phyloP scores from a whole-genome alignment of 1,140 invertebrate species.

The Polyergus mexicanus region DNA sequence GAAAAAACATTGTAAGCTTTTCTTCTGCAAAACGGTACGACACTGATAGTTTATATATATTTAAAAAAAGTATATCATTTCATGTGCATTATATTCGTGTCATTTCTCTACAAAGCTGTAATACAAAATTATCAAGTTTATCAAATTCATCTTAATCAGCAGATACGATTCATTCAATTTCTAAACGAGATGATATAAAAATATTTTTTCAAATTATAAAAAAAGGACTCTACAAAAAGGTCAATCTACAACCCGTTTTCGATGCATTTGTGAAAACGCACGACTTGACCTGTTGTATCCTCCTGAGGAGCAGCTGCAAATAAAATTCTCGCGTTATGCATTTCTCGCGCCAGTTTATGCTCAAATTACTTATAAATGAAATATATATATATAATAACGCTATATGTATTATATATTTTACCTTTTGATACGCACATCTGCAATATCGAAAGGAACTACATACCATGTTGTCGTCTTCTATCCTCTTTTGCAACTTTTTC shows the following conservation, averaged over 20 bases:
- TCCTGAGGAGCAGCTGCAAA: slow-evolving; percentile 78
- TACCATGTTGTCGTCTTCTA: slow-evolving; percentile 82
- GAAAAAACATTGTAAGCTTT: too few relatives aligned
- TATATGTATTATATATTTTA: too few relatives aligned
- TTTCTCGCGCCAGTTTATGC: background rate
- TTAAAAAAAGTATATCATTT: background rate
- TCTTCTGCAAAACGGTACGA: background rate
- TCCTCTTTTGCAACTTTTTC: slow-evolving; percentile 79
- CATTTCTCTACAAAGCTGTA: background rate
- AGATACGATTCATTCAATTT: slow-evolving; percentile 44
- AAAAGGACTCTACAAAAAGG: slow-evolving; percentile 60
- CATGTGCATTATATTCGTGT: background rate
- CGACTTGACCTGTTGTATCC: slow-evolving; percentile 79
- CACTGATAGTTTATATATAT: background rate
- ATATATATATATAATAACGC: background rate
- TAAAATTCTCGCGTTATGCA: slow-evolving; percentile 11
- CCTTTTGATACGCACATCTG: background rate
- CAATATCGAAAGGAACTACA: slow-evolving; percentile 4
- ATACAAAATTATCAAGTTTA: slow-evolving; percentile 36
- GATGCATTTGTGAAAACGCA: slow-evolving; percentile 68
- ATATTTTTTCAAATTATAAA: slow-evolving; percentile 7
- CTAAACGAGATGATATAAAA: slow-evolving; percentile 62
- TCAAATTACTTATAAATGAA: slow-evolving; percentile 32
- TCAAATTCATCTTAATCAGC: background rate
- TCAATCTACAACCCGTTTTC: slow-evolving; percentile 74